These are phyloP conservation scores for Eclectus roratus DNA, from an alignment of 2,113 vertebrate species.

Conservation along the genomic window DNA sequence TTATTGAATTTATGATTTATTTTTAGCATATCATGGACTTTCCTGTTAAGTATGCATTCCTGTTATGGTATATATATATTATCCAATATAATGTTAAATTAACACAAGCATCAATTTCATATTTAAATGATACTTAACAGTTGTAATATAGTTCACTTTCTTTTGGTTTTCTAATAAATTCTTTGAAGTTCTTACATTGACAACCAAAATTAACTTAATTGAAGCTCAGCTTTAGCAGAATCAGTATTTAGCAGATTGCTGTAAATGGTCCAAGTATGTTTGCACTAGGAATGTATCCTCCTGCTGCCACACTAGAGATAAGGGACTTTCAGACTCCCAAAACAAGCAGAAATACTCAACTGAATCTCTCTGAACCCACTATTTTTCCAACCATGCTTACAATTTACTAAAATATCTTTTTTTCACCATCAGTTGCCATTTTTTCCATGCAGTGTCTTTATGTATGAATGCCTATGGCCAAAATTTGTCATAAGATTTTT, in stretches of 20 bases:
- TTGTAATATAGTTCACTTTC: background rate
- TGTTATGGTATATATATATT: background rate
- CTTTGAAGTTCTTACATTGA: background rate
- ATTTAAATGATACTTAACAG: background rate
- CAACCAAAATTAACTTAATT: background rate
- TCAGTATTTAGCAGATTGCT: constrained; percentile 11
- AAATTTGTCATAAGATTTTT: constrained; percentile 23
- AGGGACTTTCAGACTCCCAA: background rate
- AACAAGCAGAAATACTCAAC: background rate
- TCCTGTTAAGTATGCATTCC: background rate
- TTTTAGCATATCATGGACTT: background rate
- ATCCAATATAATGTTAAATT: background rate
- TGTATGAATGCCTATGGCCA: background rate
- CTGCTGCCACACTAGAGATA: background rate
- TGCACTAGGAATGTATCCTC: background rate
- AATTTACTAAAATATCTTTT: background rate
- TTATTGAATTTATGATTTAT: background rate
- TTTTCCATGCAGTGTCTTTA: background rate
- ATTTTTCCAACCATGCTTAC: background rate
- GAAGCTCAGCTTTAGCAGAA: background rate
- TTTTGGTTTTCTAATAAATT: background rate
- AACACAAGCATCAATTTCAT: background rate
- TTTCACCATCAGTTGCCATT: background rate
- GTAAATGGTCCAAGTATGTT: background rate
- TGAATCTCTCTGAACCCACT: background rate